These are phyloP conservation scores for Pipistrellus nathusii DNA, from an alignment of 2,797 vertebrate species.

Conservation along the genomic window DNA sequence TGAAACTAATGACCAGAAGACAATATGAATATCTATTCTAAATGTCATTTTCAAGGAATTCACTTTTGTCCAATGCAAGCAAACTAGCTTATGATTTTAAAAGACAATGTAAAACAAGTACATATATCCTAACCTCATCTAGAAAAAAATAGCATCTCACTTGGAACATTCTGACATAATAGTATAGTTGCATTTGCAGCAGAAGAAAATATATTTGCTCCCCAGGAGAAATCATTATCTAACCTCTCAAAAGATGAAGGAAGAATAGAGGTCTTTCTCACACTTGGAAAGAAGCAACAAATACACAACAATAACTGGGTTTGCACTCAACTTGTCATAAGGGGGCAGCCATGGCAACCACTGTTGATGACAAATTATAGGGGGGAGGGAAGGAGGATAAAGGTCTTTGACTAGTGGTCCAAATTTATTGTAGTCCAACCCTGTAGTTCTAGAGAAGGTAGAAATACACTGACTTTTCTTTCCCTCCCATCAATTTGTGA, in stretches of 20 bases:
- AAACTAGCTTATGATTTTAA: neutral
- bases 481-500: neutral
- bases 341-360: neutral
- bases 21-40: neutral
- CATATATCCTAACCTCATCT: neutral
- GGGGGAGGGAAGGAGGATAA: neutral
- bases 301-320: neutral
- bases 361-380: neutral
- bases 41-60: constrained; percentile 34
- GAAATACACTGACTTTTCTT: neutral
- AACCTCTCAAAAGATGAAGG: neutral
- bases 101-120: neutral
- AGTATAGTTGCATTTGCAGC: neutral
- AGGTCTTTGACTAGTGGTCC: neutral
- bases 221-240: neutral
- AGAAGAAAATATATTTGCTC: neutral
- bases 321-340: neutral
- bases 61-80: neutral
- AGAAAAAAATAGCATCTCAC: neutral
- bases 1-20: neutral
- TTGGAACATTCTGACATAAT: neutral
- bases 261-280: neutral
- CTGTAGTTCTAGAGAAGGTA: neutral
- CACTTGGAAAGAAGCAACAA: neutral
- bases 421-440: neutral